phyloP scores from a whole-genome alignment of 2,113 vertebrate species.

The Prinia subflava region DNA sequence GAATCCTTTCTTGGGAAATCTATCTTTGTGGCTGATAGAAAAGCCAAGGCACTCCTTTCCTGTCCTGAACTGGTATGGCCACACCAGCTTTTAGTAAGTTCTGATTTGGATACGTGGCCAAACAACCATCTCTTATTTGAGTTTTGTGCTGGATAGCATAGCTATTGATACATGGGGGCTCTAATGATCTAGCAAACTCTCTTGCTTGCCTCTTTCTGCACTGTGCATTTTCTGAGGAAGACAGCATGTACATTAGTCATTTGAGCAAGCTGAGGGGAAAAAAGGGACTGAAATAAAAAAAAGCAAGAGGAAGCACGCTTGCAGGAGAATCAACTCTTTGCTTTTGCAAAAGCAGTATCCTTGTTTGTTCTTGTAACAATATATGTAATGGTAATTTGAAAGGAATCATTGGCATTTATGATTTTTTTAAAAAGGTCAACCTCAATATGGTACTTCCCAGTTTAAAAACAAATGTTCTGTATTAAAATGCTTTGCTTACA shows the following conservation, averaged over 20 bases:
- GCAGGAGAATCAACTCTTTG: neutral
- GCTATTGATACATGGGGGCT: neutral
- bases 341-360: neutral
- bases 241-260: neutral
- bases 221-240: neutral
- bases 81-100: neutral
- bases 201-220: neutral
- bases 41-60: neutral
- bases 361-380: neutral
- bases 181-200: neutral
- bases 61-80: neutral
- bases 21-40: neutral
- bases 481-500: neutral
- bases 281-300: neutral
- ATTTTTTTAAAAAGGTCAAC: neutral
- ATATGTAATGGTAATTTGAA: neutral
- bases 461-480: neutral
- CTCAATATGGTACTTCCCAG: neutral
- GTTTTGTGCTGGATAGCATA: neutral
- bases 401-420: neutral
- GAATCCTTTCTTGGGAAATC: neutral
- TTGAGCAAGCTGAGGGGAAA: neutral
- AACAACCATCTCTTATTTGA: neutral
- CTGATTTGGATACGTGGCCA: neutral
- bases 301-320: neutral